Conservation (phyloP, 2,113 vertebrate species). For the Gallinago undulata region DNA sequence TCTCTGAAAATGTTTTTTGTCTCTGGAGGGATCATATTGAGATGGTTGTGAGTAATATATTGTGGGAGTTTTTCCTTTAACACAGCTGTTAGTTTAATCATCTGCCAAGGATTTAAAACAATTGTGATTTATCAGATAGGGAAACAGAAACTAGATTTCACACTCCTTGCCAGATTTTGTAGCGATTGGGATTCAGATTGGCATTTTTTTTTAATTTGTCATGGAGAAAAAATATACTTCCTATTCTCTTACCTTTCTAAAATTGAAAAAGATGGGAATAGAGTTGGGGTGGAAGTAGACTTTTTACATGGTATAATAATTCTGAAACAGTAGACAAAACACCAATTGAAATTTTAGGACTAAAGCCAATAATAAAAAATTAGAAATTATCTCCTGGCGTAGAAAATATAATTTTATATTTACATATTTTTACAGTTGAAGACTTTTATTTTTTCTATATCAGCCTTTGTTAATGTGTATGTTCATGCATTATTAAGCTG, state of each 20-base stretch:
- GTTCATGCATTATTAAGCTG: neutral
- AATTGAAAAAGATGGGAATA: neutral
- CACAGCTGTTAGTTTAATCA: conserved; percentile 73
- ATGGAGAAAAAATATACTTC: conserved; percentile 14
- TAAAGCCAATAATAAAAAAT: neutral
- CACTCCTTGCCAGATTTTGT: conserved; percentile 11
- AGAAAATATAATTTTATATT: neutral
- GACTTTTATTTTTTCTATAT: neutral
- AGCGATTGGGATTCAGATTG: neutral
- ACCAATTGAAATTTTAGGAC: neutral
- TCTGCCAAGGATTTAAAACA: conserved; percentile 68
- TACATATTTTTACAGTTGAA: neutral
- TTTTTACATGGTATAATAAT: neutral
- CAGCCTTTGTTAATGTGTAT: neutral
- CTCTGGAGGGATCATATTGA: conserved; percentile 43
- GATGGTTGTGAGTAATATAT: conserved; percentile 47
- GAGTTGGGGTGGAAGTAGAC: neutral
- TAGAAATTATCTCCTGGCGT: neutral
- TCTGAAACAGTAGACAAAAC: neutral
- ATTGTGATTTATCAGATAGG: conserved; percentile 57
- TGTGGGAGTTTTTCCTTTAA: conserved; percentile 58
- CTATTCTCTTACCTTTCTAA: conserved; percentile 38
- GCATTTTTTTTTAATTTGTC: conserved; percentile 21
- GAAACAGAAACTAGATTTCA: conserved; percentile 6
- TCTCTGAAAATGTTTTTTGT: conserved; percentile 45